Evolutionary conservation across 2,113 vertebrate genomes (phyloP).

Genomic region (Romanogobio albipinnatus): DNA sequence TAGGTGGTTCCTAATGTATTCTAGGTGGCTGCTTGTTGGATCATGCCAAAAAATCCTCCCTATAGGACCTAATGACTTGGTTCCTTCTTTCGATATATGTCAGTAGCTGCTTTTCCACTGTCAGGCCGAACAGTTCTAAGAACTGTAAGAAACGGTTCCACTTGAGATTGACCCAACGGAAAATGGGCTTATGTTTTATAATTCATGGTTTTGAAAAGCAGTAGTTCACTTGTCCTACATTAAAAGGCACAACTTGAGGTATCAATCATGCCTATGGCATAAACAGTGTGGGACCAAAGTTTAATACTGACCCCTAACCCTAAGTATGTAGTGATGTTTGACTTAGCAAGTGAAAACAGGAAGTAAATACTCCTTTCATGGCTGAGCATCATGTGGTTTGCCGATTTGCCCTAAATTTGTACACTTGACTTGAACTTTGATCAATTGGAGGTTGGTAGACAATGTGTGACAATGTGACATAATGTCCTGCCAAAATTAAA

Average conservation of each 20-base stretch:
- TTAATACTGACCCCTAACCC: background rate
- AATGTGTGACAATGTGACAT: slow-evolving; percentile 35
- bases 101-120: too few relatives aligned
- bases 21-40: too few relatives aligned
- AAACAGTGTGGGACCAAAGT: background rate
- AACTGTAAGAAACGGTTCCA: too few relatives aligned
- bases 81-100: background rate
- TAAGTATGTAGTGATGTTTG: background rate
- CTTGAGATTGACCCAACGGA: too few relatives aligned
- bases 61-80: background rate
- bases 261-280: background rate
- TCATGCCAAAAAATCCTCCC: background rate
- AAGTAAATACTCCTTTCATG: background rate
- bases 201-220: background rate
- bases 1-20: too few relatives aligned
- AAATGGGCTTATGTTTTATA: background rate
- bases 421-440: slow-evolving; percentile 40
- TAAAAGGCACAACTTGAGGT: background rate
- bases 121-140: too few relatives aligned
- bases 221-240: background rate
- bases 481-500: slow-evolving; percentile 49
- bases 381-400: background rate
- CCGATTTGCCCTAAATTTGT: slow-evolving; percentile 20
- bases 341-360: slow-evolving; percentile 13
- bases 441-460: slow-evolving; percentile 24